Evolutionary conservation across 2,888 invertebrate species (phyloP).

Genomic region (Sipunculus nudus): DNA sequence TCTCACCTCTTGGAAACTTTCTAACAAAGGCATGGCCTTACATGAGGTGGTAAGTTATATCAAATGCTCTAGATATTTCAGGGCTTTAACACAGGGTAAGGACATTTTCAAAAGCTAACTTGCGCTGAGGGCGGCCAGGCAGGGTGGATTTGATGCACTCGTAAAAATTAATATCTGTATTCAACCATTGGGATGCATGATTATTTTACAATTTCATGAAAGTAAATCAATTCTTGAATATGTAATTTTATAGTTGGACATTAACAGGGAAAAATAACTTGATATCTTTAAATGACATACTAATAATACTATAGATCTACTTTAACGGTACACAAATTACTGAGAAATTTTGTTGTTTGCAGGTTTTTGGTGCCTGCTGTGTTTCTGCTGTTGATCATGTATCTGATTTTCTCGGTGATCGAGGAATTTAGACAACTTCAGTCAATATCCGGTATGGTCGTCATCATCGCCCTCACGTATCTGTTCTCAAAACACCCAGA

Average conservation of each 20-base stretch:
- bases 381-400: conserved; percentile 25
- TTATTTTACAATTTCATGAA: conserved; percentile 11
- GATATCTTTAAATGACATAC: too few species aligned
- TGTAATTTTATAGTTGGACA: too few species aligned
- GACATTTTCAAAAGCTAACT: too few species aligned
- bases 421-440: conserved; percentile 36
- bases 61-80: too few species aligned
- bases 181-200: too few species aligned
- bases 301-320: neutral
- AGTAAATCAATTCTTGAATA: neutral
- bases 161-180: too few species aligned
- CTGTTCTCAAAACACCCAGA: conserved; percentile 38
- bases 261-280: too few species aligned
- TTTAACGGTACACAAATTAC: neutral
- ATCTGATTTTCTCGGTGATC: conserved; percentile 29
- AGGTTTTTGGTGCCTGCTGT: conserved; percentile 32
- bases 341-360: conserved; percentile 5
- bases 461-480: conserved; percentile 32
- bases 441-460: conserved; percentile 37
- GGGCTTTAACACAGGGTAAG: too few species aligned
- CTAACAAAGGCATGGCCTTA: conserved; percentile 7
- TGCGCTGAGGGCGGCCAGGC: too few species aligned
- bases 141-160: too few species aligned
- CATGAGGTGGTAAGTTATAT: conserved; percentile 20
- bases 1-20: neutral